These are phyloP conservation scores for Acestrorhynchus altus DNA, from an alignment of 2,797 vertebrate species.

Conservation along the genomic window DNA sequence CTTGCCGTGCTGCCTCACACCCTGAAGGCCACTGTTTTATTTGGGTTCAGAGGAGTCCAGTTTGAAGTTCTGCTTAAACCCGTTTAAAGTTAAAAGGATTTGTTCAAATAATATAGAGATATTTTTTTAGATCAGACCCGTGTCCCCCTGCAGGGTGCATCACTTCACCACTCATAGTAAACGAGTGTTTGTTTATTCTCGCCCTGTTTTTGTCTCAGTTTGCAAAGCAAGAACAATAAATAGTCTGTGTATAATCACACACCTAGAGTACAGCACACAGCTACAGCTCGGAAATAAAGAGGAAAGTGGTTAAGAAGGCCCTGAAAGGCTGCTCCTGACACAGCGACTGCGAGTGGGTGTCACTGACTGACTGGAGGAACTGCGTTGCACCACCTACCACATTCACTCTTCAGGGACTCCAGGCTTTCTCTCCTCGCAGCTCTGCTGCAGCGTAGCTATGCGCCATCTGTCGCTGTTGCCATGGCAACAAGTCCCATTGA, in stretches of 20 bases:
- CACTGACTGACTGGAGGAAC: conserved; percentile 48
- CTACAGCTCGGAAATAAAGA: conserved; percentile 12
- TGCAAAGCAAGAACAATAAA: not conserved
- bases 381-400: conserved; percentile 56
- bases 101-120: not conserved
- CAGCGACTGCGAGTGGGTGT: conserved; percentile 52
- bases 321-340: conserved; percentile 40
- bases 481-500: conserved; percentile 69
- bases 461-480: conserved; percentile 68
- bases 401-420: conserved; percentile 60
- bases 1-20: not conserved
- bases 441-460: conserved; percentile 62
- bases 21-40: not conserved
- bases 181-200: not conserved
- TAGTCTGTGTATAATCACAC: not conserved
- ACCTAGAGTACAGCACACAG: not conserved
- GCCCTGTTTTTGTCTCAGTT: conserved; percentile 3
- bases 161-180: not conserved
- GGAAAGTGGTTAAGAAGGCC: conserved; percentile 35
- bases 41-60: not conserved
- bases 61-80: not conserved
- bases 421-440: conserved; percentile 57
- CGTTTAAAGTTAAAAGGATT: not conserved
- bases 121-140: no score
- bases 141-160: not conserved